Conservation (phyloP, 2,113 vertebrate species). For the Anguilla japonica region DNA sequence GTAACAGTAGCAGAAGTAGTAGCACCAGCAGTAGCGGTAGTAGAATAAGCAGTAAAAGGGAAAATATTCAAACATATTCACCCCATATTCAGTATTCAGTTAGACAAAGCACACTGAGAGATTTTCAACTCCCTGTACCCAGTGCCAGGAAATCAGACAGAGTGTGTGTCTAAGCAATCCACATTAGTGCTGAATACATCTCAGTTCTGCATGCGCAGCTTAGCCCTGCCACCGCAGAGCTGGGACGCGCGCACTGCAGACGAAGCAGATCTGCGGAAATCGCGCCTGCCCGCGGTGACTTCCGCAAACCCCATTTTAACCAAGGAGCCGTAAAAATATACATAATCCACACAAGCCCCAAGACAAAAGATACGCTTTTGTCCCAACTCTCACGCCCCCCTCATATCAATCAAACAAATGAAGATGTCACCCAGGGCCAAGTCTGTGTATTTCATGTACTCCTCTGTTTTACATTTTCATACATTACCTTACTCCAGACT, state of each 20-base stretch:
- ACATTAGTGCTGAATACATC: conserved; percentile 49
- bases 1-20: too few species aligned
- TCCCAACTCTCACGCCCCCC: neutral
- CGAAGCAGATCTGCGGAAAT: neutral
- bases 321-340: conserved; percentile 4
- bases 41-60: neutral
- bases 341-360: conserved; percentile 1
- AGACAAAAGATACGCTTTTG: conserved; percentile 2
- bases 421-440: neutral
- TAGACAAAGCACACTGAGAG: neutral
- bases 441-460: neutral
- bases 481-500: neutral
- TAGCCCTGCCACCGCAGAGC: conserved; percentile 10
- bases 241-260: conserved; percentile 4
- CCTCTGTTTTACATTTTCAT: neutral
- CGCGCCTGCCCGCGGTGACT: neutral
- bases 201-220: conserved; percentile 30
- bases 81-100: neutral
- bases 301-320: neutral
- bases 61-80: neutral
- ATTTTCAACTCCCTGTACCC: conserved; percentile 42
- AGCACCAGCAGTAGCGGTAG: neutral
- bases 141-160: conserved; percentile 40
- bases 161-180: conserved; percentile 51
- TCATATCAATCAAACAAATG: neutral